Evolutionary conservation across 2,888 invertebrate species (phyloP), one percentile per base, ranked within the genome.

Genomic region (Athrips mouffetella): DNA sequence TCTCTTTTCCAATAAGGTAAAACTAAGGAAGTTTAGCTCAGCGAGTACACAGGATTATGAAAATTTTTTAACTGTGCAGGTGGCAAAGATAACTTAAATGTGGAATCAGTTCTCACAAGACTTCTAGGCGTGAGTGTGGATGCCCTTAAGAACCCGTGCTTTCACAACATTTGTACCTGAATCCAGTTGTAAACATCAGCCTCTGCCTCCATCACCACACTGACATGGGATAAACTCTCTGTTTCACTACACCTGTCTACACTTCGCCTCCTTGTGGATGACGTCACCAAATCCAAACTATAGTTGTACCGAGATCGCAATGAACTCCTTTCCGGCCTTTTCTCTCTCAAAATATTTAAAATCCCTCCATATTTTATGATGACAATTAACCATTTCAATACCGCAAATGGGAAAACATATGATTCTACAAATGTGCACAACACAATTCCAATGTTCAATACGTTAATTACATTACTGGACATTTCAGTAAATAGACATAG

Each of bases 351-450:
- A 25, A 54, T 20, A 6, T 46, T 58, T 1, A 60, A 49, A 10
- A 69, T 15, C 18, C 67, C 62, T 21, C 70, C 60, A 55, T 70
- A 75, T 52, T 72, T 76, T 7, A 68, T 65, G 3, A 73, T 42
- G 2, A 78, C 54, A 18, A 78, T 55, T 49, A 80, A 65, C 73
- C 76, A 78, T 56, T 76, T 78, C 21, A 79, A 55, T 20, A 80
- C 50, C 4, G 69, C 62, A 40, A 76, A 65, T 2, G 75, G 75
- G 27, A 71, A 70, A 48, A 76, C 53, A 49, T 76, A 76, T 0
- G 73, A 66, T 54, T 80, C 79, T 2, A 79, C 55, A 37, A 76
- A 67, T 8, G 72, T 65, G 31, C 76, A 60, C 4, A 76, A 20
- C 20, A 75, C 58, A 11, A 79, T 63, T 3, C 70, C 60, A 7